Base-by-base conservation (phyloP, 2,797 vertebrate species). In the Cossypha heuglini region DNA sequence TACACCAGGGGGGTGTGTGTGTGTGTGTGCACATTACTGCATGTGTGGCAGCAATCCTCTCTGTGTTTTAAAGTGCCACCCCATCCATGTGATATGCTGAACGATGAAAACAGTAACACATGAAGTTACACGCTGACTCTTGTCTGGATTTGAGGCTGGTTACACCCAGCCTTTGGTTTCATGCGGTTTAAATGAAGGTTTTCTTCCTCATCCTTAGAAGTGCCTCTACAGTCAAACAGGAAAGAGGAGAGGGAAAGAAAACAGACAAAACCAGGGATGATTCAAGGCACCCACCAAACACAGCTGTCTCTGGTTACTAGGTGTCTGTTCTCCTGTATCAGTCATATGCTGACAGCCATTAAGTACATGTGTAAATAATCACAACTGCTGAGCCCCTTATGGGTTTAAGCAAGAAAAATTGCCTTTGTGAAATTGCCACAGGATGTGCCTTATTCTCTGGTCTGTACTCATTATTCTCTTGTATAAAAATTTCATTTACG, bases 391-490 rank as follows among this genome's bases (percentile, higher is more conserved):
- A 92, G 72, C 52, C 59, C 35, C 24, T 86, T 46, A 8, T 11
- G 80, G 55, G 45, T 79, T 88, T 74, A 19, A 91, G 84, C n/a
- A 63, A 91, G 81, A 93, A 77, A 95, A 89, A 87, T 24, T 73
- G 94, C 77, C 72, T 93, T 67, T 92, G 74, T 79, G 88, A 95
- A 94, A 95, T 48, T 76, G 92, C 59, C 93, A 93, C 88, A 94
- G 94, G 89, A 96, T 89, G 52, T 93, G 92, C 86, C 67, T 96
- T 94, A 63, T 93, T 94, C 90, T 95, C 90, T 94, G 77, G 35
- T 96, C 84, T 91, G 75, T 80, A 69, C 71, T 96, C 88, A 87
- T 93, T 94, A 93, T 94, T 92, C 59, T 79, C 86, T 89, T 74
- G 78, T 85, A 87, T 86, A 83, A 92, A 96, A 93, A 55, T 58